Evolutionary conservation across 2,113 vertebrate species (phyloP).

Genomic region (Brachyistius frenatus): DNA sequence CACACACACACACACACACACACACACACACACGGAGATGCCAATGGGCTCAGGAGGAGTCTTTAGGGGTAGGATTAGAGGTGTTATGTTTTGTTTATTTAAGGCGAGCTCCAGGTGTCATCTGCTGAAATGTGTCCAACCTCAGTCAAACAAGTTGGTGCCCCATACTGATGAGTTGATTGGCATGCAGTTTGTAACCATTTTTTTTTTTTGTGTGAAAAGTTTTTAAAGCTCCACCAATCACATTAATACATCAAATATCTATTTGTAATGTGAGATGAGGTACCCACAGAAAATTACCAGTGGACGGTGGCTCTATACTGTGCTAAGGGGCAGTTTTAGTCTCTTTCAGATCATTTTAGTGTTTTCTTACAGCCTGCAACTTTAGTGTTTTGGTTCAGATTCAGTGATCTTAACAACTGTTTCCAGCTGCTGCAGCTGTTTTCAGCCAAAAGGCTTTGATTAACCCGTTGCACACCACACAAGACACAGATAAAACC

Average conservation of each 20-base stretch:
- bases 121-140: conserved; percentile 53
- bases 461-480: neutral
- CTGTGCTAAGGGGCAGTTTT: neutral
- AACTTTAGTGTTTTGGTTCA: neutral
- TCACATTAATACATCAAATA: neutral
- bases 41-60: conserved; percentile 51
- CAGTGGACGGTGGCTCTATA: neutral
- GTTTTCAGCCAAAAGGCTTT: neutral
- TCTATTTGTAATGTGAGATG: neutral
- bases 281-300: conserved; percentile 2
- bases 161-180: neutral
- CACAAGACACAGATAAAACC: neutral
- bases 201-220: no score
- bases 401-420: neutral
- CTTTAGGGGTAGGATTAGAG: conserved; percentile 42
- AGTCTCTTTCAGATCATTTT: neutral
- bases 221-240: neutral
- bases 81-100: conserved; percentile 22
- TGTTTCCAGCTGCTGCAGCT: neutral
- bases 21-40: conserved; percentile 1
- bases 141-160: neutral
- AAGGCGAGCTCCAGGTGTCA: conserved; percentile 59
- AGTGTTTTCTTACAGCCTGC: neutral
- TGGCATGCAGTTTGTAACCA: neutral
- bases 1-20: conserved; percentile 2